Conservation (phyloP, 2,888 invertebrate species). For the Mongoloraphidia duomilia region DNA sequence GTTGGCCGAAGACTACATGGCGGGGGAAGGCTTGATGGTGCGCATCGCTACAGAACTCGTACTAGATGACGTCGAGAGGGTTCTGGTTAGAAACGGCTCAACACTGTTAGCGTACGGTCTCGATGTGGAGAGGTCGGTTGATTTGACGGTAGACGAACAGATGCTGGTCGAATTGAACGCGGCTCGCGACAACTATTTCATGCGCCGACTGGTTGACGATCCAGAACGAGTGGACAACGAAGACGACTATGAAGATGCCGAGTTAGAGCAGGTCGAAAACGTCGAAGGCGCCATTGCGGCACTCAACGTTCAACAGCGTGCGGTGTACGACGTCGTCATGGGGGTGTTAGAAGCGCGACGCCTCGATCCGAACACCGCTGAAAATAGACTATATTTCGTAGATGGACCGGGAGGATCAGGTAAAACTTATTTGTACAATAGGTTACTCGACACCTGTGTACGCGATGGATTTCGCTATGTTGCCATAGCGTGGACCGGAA, state of each 20-base stretch:
- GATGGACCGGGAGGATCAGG: constrained; percentile 26
- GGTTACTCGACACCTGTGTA: constrained; percentile 3
- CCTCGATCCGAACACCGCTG: neutral
- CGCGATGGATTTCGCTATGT: constrained; percentile 5
- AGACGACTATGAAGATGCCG: no score
- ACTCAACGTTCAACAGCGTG: constrained; percentile 13
- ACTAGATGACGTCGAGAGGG: no score
- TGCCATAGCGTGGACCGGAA: constrained; percentile 16
- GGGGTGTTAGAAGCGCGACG: constrained; percentile 7
- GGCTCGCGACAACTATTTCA: no score
- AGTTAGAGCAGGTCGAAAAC: no score
- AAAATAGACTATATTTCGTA: constrained; percentile 18
- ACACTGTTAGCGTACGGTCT: no score
- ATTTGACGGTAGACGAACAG: no score
- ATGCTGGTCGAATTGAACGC: no score
- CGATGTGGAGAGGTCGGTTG: no score
- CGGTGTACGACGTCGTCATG: constrained; percentile 12
- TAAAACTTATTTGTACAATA: constrained; percentile 21
- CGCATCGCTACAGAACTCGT: neutral
- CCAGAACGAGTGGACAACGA: no score
- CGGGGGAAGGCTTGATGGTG: constrained; percentile 12
- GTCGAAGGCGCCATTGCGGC: constrained; percentile 5
- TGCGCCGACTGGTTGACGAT: no score
- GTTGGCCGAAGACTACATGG: no score
- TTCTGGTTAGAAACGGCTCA: no score